phyloP scores from a whole-genome alignment of 2,888 invertebrate species.

The Beris chalybata region DNA sequence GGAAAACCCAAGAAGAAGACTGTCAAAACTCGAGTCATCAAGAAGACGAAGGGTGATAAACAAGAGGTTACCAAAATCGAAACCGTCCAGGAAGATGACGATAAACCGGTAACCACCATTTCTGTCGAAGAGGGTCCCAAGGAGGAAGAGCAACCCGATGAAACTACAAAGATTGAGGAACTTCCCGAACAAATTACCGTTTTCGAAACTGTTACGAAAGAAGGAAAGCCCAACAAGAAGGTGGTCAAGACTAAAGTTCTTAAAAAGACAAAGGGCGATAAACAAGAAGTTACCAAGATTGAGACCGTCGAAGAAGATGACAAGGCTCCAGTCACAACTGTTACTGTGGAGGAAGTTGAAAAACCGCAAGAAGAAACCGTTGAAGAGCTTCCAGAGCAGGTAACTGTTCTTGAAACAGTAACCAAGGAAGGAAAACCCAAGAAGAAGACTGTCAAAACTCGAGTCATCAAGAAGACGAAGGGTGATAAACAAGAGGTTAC shows the following conservation, averaged over 20 bases:
- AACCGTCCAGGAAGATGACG: conserved; percentile 50
- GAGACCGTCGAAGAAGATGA: conserved; percentile 47
- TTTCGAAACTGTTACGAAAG: conserved; percentile 45
- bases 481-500: conserved; percentile 46
- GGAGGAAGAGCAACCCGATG: conserved; percentile 38
- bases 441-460: conserved; percentile 43
- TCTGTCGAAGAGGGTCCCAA: conserved; percentile 47
- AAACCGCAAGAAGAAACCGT: conserved; percentile 37
- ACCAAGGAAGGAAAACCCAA: conserved; percentile 43
- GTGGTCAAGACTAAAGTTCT: conserved; percentile 49
- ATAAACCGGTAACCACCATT: conserved; percentile 54
- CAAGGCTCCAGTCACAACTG: conserved; percentile 48
- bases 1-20: conserved; percentile 47
- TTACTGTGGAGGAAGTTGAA: conserved; percentile 48
- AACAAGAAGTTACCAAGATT: conserved; percentile 51
- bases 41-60: conserved; percentile 50
- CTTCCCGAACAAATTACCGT: conserved; percentile 44
- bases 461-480: conserved; percentile 36
- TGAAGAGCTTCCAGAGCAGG: conserved; percentile 49
- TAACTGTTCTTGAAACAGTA: conserved; percentile 25
- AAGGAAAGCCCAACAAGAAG: conserved; percentile 46
- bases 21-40: conserved; percentile 46
- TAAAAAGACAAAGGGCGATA: conserved; percentile 46
- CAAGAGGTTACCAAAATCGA: conserved; percentile 52
- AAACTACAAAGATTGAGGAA: conserved; percentile 33